Evolutionary conservation across 2,888 invertebrate genomes (phyloP), one percentile per base, ranked within the genome.

Genomic region (Eristalis intricaria): DNA sequence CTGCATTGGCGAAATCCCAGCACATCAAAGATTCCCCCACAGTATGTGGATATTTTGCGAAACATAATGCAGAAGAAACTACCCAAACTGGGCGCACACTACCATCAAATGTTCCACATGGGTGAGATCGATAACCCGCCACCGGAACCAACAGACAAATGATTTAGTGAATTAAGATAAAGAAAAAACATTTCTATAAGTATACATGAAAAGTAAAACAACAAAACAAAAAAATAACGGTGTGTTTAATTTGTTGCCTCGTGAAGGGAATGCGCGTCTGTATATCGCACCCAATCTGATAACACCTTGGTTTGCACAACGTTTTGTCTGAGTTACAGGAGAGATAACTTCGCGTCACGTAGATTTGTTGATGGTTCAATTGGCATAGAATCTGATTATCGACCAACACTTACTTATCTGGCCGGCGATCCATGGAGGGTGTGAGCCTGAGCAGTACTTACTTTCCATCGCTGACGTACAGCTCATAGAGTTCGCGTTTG

Each of bases 11-110:
- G 97, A 5, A 97, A 97, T 91, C 95, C 96, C 0, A 95, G 95
- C 1, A 94, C 95, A 3, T 95, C 96, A 68, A 94, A 95, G 89
- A 96, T 97, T 0, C 95, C 95, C 0, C 94, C 96, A 0, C 95
- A 95, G 19, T 97, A 97, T 91, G 97, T 97, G 0, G 97, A 97
- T 91, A 96, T 96, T 0, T 93, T 98, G 65, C 94, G 97, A 38
- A 94, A 97, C 74, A 95, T 97, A 40, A 95, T 98, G 94, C 95
- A 97, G 90, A 96, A 96, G 89, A 97, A 97, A 91, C 96, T 98
- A 89, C 94, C 96, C 19, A 95, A 95, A 86, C 93, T 97, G 32
- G 97, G 97, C 4, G 95, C 96, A 89, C 94, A 97, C 88, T 97
- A 97, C 91, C 95, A 96, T 2, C 95, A 96, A 89, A 96, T 97